These are phyloP conservation scores for Bruchidius siliquastri DNA, from an alignment of 2,888 invertebrate genomes.

Conservation along the genomic window DNA sequence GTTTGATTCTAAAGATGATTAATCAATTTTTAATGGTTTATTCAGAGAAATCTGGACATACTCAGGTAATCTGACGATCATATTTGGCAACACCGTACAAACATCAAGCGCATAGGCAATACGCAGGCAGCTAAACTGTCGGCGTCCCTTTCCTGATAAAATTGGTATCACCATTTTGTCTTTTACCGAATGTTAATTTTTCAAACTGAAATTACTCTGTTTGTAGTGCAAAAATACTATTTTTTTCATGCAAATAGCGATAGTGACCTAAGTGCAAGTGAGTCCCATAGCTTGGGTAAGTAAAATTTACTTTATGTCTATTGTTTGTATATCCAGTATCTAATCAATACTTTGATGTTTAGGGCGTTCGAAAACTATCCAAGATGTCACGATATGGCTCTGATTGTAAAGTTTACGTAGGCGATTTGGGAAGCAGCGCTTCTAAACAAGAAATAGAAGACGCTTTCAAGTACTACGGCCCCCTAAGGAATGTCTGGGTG, in stretches of 20 bases:
- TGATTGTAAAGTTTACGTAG: slow-evolving; percentile 92
- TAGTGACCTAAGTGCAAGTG: neutral
- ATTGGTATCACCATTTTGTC: neutral
- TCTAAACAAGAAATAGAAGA: slow-evolving; percentile 87
- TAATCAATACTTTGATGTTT: slow-evolving; percentile 13
- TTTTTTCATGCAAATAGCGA: neutral
- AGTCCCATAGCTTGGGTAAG: neutral
- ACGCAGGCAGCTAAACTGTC: neutral
- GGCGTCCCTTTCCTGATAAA: neutral
- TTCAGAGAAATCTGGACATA: too few species aligned
- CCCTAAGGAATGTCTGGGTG: slow-evolving; percentile 88
- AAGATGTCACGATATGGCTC: slow-evolving; percentile 66
- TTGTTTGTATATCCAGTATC: neutral
- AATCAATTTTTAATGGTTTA: too few species aligned
- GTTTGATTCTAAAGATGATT: too few species aligned
- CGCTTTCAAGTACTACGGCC: slow-evolving; percentile 83
- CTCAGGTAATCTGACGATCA: neutral
- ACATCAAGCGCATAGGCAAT: neutral
- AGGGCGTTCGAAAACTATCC: neutral
- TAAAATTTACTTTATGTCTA: neutral
- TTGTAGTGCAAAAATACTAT: neutral
- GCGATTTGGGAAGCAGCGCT: slow-evolving; percentile 85
- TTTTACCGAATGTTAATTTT: neutral
- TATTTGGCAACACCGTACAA: neutral
- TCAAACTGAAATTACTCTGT: neutral